Conservation (phyloP, 2,797 vertebrate species). For the Acestrorhynchus altus region DNA sequence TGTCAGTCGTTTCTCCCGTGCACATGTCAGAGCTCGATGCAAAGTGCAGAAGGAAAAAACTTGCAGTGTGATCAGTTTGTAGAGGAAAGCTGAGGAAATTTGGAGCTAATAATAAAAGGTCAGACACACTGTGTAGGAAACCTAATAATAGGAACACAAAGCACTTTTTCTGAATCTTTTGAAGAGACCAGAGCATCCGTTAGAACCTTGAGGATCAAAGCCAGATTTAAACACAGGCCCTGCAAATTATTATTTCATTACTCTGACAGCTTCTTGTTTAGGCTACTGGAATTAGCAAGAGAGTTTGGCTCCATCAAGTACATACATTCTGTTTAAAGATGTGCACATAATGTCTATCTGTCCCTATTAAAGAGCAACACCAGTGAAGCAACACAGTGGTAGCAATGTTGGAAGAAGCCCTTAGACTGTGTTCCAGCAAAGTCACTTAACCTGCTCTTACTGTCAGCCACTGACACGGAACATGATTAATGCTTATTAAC, state of each 20-base stretch:
- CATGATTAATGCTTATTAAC: no score
- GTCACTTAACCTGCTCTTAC: no score
- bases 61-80: slow-evolving; percentile 18
- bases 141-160: not conserved
- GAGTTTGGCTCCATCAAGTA: slow-evolving; percentile 35
- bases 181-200: slow-evolving; percentile 23
- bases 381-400: no score
- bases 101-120: slow-evolving; percentile 27
- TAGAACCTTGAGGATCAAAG: slow-evolving; percentile 38
- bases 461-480: no score
- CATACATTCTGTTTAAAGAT: no score
- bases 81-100: slow-evolving; percentile 6
- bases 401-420: no score
- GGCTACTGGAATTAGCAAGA: slow-evolving; percentile 14
- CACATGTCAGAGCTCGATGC: slow-evolving; percentile 59
- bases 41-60: slow-evolving; percentile 54
- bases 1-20: slow-evolving; percentile 47
- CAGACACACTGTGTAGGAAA: not conserved
- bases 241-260: slow-evolving; percentile 8
- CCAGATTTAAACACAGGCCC: slow-evolving; percentile 36
- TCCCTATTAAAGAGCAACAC: no score
- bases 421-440: no score
- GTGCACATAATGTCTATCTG: no score
- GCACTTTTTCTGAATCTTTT: not conserved
- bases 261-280: slow-evolving; percentile 1